These are phyloP conservation scores for Periplaneta americana DNA, from an alignment of 1,140 invertebrate genomes.

Conservation along the genomic window DNA sequence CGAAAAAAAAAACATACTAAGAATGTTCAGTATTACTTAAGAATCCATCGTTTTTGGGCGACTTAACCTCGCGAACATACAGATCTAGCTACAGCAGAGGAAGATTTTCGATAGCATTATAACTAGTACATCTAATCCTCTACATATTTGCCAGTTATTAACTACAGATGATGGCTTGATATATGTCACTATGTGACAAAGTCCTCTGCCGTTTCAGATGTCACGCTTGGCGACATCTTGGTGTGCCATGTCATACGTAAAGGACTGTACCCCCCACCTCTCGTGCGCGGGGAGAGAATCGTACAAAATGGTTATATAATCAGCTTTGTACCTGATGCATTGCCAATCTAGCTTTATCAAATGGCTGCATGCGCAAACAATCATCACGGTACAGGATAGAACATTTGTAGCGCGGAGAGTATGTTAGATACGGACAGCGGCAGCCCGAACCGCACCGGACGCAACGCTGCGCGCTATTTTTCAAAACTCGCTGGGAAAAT, in stretches of 20 bases:
- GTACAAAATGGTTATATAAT: slow-evolving; percentile 13
- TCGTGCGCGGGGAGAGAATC: neutral
- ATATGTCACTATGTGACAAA: neutral
- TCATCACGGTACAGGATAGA: neutral
- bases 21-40: no score
- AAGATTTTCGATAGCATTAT: no score
- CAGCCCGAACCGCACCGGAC: neutral
- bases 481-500: no score
- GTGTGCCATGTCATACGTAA: no score
- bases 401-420: slow-evolving; percentile 3
- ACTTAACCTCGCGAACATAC: no score
- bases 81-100: no score
- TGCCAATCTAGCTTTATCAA: slow-evolving; percentile 20
- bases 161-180: no score
- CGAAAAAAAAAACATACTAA: no score
- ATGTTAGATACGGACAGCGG: neutral
- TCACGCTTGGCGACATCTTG: neutral
- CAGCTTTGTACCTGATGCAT: slow-evolving; percentile 18
- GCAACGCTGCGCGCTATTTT: neutral
- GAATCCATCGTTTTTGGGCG: no score
- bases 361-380: slow-evolving; percentile 16
- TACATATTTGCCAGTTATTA: no score
- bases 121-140: no score
- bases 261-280: neutral
- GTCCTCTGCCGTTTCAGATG: neutral